Evolutionary conservation across 2,113 vertebrate genomes (phyloP).

Genomic region (Mustela lutreola): DNA sequence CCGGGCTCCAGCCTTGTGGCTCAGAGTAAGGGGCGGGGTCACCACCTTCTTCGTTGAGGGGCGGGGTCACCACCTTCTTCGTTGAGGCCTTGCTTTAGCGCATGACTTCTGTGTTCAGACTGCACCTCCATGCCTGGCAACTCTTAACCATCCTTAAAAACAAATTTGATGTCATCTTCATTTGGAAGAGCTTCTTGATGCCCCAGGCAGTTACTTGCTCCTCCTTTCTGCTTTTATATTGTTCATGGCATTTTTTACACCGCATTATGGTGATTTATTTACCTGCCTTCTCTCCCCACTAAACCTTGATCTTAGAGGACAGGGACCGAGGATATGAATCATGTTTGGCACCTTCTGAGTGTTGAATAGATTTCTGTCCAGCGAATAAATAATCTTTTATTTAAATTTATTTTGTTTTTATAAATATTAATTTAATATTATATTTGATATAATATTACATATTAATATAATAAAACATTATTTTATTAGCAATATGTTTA

Average conservation of each 20-base stretch:
- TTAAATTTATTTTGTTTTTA: not conserved
- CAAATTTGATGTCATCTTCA: not conserved
- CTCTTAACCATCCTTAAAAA: not conserved
- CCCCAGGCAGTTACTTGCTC: not conserved
- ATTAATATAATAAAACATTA: conserved; percentile 28
- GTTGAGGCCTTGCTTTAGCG: not conserved
- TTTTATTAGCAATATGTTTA: conserved; percentile 41
- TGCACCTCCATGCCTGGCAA: not conserved
- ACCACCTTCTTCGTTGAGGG: fast-evolving
- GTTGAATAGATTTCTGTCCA: not conserved
- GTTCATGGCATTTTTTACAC: not conserved
- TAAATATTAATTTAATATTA: not conserved
- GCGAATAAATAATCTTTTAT: conserved; percentile 63
- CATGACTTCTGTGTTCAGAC: not conserved
- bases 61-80: fast-evolving
- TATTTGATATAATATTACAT: not conserved
- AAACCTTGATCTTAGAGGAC: conserved; percentile 42
- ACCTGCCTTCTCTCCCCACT: not conserved
- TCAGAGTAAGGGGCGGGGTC: too few relatives aligned
- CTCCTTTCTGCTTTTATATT: not conserved
- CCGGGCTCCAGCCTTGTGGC: too few relatives aligned
- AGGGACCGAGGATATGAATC: not conserved
- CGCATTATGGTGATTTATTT: too few relatives aligned
- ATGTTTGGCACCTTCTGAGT: not conserved
- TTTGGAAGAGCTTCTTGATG: not conserved